Conservation (phyloP, 2,797 vertebrate genomes). For the Astyanax mexicanus region DNA sequence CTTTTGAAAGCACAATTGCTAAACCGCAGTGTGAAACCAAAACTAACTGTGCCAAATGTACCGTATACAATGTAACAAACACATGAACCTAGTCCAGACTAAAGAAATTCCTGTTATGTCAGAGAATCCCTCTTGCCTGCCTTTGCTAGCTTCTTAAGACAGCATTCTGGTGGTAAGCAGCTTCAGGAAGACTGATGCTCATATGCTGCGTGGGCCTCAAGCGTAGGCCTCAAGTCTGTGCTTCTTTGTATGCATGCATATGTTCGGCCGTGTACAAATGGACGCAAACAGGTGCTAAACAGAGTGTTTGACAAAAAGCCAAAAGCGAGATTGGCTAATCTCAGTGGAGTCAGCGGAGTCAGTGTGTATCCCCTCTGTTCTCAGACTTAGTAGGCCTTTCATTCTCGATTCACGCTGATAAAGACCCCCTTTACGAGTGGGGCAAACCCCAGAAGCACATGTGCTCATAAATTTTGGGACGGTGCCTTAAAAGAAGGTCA, state of each 20-base stretch:
- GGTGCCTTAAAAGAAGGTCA: slow-evolving; percentile 16
- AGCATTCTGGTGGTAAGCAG: background rate
- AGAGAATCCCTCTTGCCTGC: too few relatives aligned
- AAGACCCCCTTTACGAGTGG: slow-evolving; percentile 3
- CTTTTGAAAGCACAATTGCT: too few relatives aligned
- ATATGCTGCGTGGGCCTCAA: background rate
- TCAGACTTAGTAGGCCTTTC: slow-evolving; percentile 16
- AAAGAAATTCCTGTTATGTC: too few relatives aligned
- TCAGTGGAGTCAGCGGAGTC: slow-evolving; percentile 30
- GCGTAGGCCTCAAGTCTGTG: background rate
- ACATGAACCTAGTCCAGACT: too few relatives aligned
- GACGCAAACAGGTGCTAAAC: slow-evolving; percentile 25
- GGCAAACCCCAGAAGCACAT: slow-evolving; percentile 16
- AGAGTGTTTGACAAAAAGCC: slow-evolving; percentile 17
- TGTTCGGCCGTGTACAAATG: slow-evolving; percentile 18
- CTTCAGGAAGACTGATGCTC: background rate
- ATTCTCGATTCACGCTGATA: slow-evolving; percentile 14
- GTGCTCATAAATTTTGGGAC: slow-evolving; percentile 20
- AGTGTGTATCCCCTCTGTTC: background rate
- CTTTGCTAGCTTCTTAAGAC: too few relatives aligned
- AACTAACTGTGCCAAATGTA: too few relatives aligned
- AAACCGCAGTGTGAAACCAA: too few relatives aligned
- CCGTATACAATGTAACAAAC: too few relatives aligned
- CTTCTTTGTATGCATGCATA: slow-evolving; percentile 14
- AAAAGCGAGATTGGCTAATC: slow-evolving; percentile 16